Percentiles rank a stretch among this genome's conserved stretches.
These are phyloP conservation scores for Solenopsis fugax DNA, from an alignment of 1,140 invertebrate genomes.

Conservation along the genomic window DNA sequence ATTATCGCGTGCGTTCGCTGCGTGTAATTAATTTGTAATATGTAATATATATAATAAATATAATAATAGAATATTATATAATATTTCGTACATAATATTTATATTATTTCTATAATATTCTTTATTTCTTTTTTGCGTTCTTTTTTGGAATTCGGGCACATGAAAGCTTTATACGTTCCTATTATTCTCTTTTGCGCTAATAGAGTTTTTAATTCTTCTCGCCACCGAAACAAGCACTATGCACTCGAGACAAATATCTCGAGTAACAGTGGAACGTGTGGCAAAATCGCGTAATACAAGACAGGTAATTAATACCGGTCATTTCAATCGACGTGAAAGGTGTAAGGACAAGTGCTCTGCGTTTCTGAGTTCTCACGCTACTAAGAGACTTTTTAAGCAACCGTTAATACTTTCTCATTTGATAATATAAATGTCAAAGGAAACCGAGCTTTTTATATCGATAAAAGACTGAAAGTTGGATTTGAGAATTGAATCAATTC, in stretches of 20 bases:
- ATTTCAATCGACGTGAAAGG: constrained; percentile 58
- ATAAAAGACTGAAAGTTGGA: background rate
- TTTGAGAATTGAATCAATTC: background rate
- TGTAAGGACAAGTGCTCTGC: constrained; percentile 49
- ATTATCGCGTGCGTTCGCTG: background rate
- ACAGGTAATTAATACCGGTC: constrained; percentile 63
- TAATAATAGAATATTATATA: background rate
- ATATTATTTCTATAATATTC: background rate
- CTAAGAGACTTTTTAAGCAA: background rate
- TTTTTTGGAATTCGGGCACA: background rate
- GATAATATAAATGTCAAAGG: background rate
- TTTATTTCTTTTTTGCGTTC: background rate
- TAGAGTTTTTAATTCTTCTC: background rate
- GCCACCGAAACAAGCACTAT: background rate
- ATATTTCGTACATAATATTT: background rate
- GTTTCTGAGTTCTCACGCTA: constrained; percentile 54
- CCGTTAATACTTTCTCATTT: constrained; percentile 3
- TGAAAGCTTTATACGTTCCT: background rate
- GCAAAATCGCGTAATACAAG: constrained; percentile 50
- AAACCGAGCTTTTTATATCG: background rate
- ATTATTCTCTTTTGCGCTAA: background rate
- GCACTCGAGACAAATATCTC: constrained; percentile 10
- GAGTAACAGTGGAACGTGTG: background rate
- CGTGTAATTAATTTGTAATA: background rate
- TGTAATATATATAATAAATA: background rate